Percentiles rank a stretch among this genome's conserved stretches.
Conservation (phyloP, 1,140 invertebrate species). For the Heterodera schachtii region DNA sequence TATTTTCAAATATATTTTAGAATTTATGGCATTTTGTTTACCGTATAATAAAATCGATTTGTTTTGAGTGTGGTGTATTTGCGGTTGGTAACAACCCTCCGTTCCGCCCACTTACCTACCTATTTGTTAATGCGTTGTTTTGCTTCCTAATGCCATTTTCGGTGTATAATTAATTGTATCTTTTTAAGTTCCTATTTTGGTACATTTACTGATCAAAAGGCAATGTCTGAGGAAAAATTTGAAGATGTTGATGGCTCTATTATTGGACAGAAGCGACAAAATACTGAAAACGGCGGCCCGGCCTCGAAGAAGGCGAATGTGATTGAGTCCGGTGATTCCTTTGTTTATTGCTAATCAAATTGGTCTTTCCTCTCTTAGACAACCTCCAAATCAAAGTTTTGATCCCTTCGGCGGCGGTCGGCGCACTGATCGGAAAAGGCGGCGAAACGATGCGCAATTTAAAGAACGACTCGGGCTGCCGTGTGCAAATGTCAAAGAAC, state of each 20-base stretch:
- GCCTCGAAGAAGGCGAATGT: slow-evolving; percentile 60
- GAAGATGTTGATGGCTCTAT: slow-evolving; percentile 18
- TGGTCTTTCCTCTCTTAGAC: no score
- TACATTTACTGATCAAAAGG: neutral
- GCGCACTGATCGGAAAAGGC: slow-evolving; percentile 63
- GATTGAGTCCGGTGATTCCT: slow-evolving; percentile 41
- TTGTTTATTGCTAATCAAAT: no score
- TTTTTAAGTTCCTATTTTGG: no score
- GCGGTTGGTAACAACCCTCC: no score
- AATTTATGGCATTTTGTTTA: no score
- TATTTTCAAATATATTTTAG: no score
- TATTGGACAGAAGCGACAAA: slow-evolving; percentile 55
- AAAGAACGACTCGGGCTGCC: slow-evolving; percentile 60
- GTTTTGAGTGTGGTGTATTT: no score
- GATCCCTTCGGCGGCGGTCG: slow-evolving; percentile 62
- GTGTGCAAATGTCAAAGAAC: slow-evolving; percentile 65
- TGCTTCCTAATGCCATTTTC: no score
- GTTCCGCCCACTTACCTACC: no score
- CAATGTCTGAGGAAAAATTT: slow-evolving; percentile 29
- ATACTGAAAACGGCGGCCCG: slow-evolving; percentile 56
- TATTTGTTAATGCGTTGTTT: no score
- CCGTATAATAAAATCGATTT: no score
- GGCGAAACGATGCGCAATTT: slow-evolving; percentile 61
- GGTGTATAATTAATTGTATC: no score
- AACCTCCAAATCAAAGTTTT: slow-evolving; percentile 63